Evolutionary conservation across 1,140 invertebrate genomes (phyloP).

Genomic region (Aphelenchoides avenae): DNA sequence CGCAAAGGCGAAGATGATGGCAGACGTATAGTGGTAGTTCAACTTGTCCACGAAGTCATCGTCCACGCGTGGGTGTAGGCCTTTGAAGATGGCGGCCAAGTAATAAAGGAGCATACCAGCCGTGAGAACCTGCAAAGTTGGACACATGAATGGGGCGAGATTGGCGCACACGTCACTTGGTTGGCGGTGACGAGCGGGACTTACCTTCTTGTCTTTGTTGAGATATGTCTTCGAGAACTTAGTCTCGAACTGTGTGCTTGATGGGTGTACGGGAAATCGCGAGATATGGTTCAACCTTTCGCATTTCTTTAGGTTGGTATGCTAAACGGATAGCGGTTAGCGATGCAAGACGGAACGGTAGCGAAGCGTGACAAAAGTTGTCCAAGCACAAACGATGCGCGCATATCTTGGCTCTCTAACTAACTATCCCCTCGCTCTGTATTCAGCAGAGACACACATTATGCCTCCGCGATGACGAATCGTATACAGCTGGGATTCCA

Average conservation of each 20-base stretch:
- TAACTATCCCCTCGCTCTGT: not conserved
- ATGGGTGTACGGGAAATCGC: conserved; percentile 49
- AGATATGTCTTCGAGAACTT: conserved; percentile 53
- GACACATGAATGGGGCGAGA: conserved; percentile 8
- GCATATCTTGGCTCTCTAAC: not conserved
- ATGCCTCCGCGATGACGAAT: not conserved
- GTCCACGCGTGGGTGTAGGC: conserved; percentile 57
- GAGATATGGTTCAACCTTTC: conserved; percentile 50
- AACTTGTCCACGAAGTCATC: conserved; percentile 59
- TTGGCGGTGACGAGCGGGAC: conserved; percentile 6
- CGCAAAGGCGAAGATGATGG: conserved; percentile 59
- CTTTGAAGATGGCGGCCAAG: conserved; percentile 59
- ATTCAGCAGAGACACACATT: not conserved
- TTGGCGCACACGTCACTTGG: not conserved
- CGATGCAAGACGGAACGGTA: not conserved
- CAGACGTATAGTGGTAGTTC: conserved; percentile 59
- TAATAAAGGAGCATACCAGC: conserved; percentile 59
- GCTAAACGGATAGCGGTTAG: conserved; percentile 40
- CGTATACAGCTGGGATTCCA: not conserved
- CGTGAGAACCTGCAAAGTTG: conserved; percentile 48
- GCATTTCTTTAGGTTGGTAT: conserved; percentile 55
- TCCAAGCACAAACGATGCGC: not conserved
- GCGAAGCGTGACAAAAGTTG: not conserved
- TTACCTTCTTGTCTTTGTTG: conserved; percentile 55
- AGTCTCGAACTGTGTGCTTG: conserved; percentile 46